Base-by-base conservation (phyloP, 2,888 invertebrate genomes). In the Aphodius sticticus region DNA sequence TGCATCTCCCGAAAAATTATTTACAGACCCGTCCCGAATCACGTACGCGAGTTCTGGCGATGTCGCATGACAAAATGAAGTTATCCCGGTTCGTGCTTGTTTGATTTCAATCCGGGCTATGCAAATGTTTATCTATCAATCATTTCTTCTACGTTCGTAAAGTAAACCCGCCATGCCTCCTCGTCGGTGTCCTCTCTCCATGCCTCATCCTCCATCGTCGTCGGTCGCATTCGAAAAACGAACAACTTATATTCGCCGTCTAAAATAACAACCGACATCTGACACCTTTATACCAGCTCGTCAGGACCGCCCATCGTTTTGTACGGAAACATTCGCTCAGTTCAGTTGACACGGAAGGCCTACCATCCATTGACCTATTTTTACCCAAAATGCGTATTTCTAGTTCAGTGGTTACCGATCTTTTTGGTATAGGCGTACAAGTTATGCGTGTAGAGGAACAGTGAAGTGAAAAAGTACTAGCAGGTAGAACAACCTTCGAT, bases 121-220 rank as follows among this genome's bases (percentile, higher is more conserved):
- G 82, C 81, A 83, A 83, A 83, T 83, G 81, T 83, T 83, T 83
- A 81, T 81, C 82, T 79, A 82, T 83, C 83, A 82, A 83, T 83
- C 83, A 82, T 78, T 77, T 71, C 69, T 53, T 53, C 53, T 53
- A 5, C 53, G 53, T 53, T 53, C 53, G 53, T 53, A 53, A 53
- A 53, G 53, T 53, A 53, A 53, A 1, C 53, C 53, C 53, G 53
- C 53, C 53, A 53, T 53, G 53, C 53, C 53, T 53, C 53, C 53
- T 53, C 26, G 26, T 53, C 12, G 12, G 9, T 53, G 9, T 12
- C 12, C 53, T 7, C 53, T 7, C 53, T 53, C 53, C 53, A 9
- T 12, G 53, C 53, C 53, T 53, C 53, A 53, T 53, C 53, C 53
- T 53, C 53, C 9, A 5, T 53, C 53, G 12, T 53, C 12, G 53